Conservation (phyloP, 1,140 invertebrate species). For the Globodera ellingtonae region DNA sequence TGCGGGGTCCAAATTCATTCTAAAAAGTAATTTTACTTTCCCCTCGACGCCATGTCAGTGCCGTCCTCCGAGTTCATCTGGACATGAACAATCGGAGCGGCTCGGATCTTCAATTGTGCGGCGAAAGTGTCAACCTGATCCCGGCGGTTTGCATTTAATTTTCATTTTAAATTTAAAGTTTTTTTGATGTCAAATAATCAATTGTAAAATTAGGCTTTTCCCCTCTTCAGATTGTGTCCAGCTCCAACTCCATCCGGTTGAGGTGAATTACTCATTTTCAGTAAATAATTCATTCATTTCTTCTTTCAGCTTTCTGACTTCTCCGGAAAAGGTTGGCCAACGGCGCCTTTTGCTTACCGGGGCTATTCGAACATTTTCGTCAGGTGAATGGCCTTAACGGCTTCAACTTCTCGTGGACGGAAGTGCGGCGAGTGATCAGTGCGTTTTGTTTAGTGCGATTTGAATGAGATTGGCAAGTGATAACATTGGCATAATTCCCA, state of each 20-base stretch:
- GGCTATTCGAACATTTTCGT: slow-evolving; percentile 44
- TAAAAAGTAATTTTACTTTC: too few relatives aligned
- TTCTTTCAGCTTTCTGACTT: slow-evolving; percentile 46
- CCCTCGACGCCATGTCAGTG: slow-evolving; percentile 32
- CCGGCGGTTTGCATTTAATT: neutral
- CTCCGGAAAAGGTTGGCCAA: slow-evolving; percentile 35
- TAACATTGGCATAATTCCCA: slow-evolving; percentile 9
- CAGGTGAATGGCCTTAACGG: slow-evolving; percentile 58
- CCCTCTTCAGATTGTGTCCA: slow-evolving; percentile 47
- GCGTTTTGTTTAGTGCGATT: slow-evolving; percentile 13
- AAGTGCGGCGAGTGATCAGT: slow-evolving; percentile 48
- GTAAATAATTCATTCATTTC: neutral
- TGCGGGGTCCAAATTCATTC: too few relatives aligned
- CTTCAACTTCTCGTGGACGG: slow-evolving; percentile 65
- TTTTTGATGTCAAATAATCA: neutral
- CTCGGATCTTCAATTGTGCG: slow-evolving; percentile 24
- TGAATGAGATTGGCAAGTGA: neutral
- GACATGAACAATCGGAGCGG: slow-evolving; percentile 49
- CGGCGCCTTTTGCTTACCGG: neutral
- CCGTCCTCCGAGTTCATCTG: slow-evolving; percentile 55
- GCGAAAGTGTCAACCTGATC: slow-evolving; percentile 17
- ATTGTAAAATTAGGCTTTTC: neutral
- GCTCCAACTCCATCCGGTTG: slow-evolving; percentile 56
- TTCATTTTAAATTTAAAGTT: neutral
- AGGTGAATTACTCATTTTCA: slow-evolving; percentile 33